Evolutionary conservation across 2,797 vertebrate genomes (phyloP).

Genomic region (Microctenopoma stevenorrisi): DNA sequence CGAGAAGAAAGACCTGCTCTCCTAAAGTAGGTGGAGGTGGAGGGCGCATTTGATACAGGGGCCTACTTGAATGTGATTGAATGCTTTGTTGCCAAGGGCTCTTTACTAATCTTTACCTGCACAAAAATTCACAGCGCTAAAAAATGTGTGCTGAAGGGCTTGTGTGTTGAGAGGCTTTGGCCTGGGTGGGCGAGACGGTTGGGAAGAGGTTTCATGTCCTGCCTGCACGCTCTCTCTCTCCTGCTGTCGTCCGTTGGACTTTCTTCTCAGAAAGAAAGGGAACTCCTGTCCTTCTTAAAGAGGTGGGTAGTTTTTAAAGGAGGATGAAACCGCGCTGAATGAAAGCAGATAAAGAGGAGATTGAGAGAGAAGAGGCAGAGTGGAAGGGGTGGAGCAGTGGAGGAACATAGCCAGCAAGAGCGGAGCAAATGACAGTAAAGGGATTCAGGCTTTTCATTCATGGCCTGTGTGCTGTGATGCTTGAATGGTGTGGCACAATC

Average conservation of each 20-base stretch:
- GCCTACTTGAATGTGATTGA: slow-evolving; percentile 91
- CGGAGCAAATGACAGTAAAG: slow-evolving; percentile 83
- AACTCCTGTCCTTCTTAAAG: slow-evolving; percentile 82
- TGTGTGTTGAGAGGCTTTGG: slow-evolving; percentile 77
- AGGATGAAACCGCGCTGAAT: slow-evolving; percentile 39
- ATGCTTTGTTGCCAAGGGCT: slow-evolving; percentile 89
- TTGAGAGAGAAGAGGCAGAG: slow-evolving; percentile 20
- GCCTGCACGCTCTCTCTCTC: slow-evolving; percentile 29
- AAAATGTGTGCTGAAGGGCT: slow-evolving; percentile 76
- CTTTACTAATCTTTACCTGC: slow-evolving; percentile 93
- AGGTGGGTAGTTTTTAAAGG: slow-evolving; percentile 25
- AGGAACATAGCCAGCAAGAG: slow-evolving; percentile 77
- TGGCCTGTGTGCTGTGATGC: slow-evolving; percentile 84
- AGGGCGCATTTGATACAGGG: slow-evolving; percentile 92
- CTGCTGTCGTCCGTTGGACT: slow-evolving; percentile 41
- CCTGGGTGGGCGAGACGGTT: slow-evolving; percentile 65
- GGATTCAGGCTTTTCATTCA: slow-evolving; percentile 91
- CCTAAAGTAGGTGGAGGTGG: slow-evolving; percentile 87
- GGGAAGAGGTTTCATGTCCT: slow-evolving; percentile 63
- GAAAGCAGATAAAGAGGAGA: slow-evolving; percentile 24
- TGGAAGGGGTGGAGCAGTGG: slow-evolving; percentile 35
- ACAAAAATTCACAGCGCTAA: slow-evolving; percentile 80
- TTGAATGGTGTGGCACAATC: slow-evolving; percentile 83
- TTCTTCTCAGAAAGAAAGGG: slow-evolving; percentile 56
- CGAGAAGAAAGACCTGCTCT: slow-evolving; percentile 86